These are phyloP conservation scores for Pseudorasbora parva DNA, from an alignment of 2,113 vertebrate species.

Conservation along the genomic window DNA sequence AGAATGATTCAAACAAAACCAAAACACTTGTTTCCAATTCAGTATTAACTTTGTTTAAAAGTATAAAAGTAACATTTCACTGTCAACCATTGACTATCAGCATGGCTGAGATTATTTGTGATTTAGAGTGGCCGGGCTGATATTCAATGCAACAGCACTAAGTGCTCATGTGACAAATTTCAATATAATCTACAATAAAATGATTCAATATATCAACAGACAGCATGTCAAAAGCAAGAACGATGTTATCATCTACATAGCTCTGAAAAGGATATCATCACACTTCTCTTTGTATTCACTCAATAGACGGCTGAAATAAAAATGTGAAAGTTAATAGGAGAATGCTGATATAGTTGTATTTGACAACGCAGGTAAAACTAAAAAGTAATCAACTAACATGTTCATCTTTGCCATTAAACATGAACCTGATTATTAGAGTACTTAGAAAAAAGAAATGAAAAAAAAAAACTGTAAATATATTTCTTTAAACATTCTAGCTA, in stretches of 20 bases:
- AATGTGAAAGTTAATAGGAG: neutral
- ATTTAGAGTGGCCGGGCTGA: neutral
- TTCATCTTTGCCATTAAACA: neutral
- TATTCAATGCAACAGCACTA: neutral
- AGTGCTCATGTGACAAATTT: too few species aligned
- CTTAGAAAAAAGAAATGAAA: too few species aligned
- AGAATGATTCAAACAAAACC: neutral
- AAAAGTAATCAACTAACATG: neutral
- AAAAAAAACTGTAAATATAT: neutral
- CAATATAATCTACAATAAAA: neutral
- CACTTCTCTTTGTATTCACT: constrained; percentile 88
- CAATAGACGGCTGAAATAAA: constrained; percentile 78
- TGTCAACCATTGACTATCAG: neutral
- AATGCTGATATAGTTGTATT: neutral
- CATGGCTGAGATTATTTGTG: neutral
- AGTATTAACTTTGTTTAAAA: neutral
- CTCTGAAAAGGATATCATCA: constrained; percentile 87
- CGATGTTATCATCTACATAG: neutral
- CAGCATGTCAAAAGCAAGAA: neutral
- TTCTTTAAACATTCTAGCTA: neutral
- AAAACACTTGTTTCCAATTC: too few species aligned
- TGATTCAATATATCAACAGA: neutral
- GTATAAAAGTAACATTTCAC: neutral
- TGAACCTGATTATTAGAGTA: neutral
- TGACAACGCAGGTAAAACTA: neutral